Base-by-base conservation (phyloP, 2,113 vertebrate species). In the Pseudorasbora parva region DNA sequence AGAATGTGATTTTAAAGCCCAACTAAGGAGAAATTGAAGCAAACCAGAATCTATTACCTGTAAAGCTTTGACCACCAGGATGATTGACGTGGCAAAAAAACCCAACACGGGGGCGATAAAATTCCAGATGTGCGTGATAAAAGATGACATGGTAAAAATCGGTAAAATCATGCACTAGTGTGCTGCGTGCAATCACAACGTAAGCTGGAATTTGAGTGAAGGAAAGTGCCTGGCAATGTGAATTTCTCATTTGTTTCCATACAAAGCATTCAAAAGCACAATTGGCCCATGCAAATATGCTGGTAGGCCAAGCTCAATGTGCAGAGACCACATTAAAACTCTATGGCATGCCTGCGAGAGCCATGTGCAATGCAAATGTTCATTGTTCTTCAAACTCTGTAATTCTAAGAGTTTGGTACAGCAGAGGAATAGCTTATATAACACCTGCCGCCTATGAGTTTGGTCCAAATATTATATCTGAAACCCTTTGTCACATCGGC, bases 241-340 rank as follows among this genome's bases (percentile, higher is more conserved):
- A 25, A 71, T 41, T 84, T 85, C 83, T 86, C 78, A 89, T 89
- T 89, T 89, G 87, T 85, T 89, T 89, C 43, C 84, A 85, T 77
- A 82, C 83, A 87, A 84, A 80, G 78, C 78, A 81, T 82, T 68
- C 78, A 57, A 84, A 83, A 84, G 82, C 72, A 69, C 30, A 85
- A 87, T 72, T 86, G 83, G 66, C 51, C 49, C 83, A 89, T 89
- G 88, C 87, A 89, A 89, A 89, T 89, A 69, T 19, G 8, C 25
- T 64, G 37, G 68, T 75, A 49, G 21, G 66, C 73, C 76, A 77
- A 45, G 81, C 73, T 17, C 66, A 79, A 56, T 41, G 81, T 25
- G 81, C 51, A 51, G 23, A 75, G 17, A 60, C 83, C 81, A 72
- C 73, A 88, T 69, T 83, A 73, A 85, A 87, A 85, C 81, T 57